A percentile compares a stretch with the other conserved stretches of the same genome.
phyloP scores from a whole-genome alignment of 2,113 vertebrate genomes.

The Cromileptes altivelis region DNA sequence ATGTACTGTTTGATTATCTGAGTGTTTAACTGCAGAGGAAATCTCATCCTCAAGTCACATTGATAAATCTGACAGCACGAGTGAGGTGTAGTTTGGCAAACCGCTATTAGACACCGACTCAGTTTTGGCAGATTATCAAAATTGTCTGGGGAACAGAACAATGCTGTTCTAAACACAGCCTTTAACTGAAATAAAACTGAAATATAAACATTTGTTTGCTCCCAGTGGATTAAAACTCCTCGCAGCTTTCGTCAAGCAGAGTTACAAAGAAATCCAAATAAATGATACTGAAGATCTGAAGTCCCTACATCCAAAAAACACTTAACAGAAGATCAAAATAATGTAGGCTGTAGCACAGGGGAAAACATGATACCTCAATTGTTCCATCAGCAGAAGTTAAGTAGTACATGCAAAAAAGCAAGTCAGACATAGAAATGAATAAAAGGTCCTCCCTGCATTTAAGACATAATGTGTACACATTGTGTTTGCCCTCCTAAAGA shows the following conservation, averaged over 20 bases:
- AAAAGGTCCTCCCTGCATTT: constrained; percentile 3
- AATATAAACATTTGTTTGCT: neutral
- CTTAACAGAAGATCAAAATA: constrained; percentile 6
- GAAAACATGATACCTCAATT: constrained; percentile 1
- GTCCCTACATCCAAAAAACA: constrained; percentile 4
- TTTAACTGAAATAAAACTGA: constrained; percentile 9
- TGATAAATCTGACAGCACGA: constrained; percentile 36
- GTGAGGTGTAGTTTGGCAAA: constrained; percentile 61
- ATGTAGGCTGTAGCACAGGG: neutral
- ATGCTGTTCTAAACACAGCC: neutral
- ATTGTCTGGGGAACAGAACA: neutral
- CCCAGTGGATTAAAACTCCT: constrained; percentile 18
- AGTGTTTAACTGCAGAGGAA: neutral
- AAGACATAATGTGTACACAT: constrained; percentile 52
- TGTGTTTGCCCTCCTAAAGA: constrained; percentile 56
- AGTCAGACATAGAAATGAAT: constrained; percentile 5
- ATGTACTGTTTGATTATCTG: neutral
- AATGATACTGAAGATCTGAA: constrained; percentile 14
- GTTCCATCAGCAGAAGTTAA: constrained; percentile 1
- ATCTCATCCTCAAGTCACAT: neutral
- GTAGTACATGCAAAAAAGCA: constrained; percentile 14
- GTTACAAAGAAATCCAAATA: constrained; percentile 12
- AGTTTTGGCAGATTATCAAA: constrained; percentile 51
- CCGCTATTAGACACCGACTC: constrained; percentile 44
- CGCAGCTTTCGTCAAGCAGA: constrained; percentile 10